These are phyloP conservation scores for Lates calcarifer DNA, from an alignment of 2,113 vertebrate genomes.

Conservation along the genomic window DNA sequence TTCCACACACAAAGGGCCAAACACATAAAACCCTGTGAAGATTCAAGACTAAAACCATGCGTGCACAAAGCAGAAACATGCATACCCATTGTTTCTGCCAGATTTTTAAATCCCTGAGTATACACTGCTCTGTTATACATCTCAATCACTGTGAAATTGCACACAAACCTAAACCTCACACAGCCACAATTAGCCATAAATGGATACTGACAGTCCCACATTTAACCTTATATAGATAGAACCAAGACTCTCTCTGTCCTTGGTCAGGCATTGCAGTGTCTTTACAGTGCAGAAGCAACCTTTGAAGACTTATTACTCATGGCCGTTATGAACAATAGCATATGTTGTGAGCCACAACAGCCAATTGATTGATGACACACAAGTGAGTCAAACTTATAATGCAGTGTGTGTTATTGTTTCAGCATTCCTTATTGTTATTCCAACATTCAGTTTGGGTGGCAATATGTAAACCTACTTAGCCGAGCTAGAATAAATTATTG, in stretches of 20 bases:
- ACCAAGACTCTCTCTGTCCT: constrained; percentile 31
- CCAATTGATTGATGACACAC: constrained; percentile 18
- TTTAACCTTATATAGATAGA: constrained; percentile 39
- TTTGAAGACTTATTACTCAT: constrained; percentile 31
- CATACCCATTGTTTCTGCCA: constrained; percentile 10
- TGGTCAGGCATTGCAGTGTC: constrained; percentile 22
- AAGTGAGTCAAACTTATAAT: constrained; percentile 6
- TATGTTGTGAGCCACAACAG: constrained; percentile 2
- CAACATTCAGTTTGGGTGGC: constrained; percentile 25
- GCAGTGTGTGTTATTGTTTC: constrained; percentile 23
- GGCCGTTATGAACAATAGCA: constrained; percentile 16
- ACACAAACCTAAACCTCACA: constrained; percentile 18
- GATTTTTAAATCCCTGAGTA: not conserved
- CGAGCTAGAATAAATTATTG: constrained; percentile 1
- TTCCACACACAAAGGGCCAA: constrained; percentile 29
- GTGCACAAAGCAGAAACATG: constrained; percentile 24
- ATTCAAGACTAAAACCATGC: constrained; percentile 11
- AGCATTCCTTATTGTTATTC: constrained; percentile 19
- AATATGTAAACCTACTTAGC: not conserved
- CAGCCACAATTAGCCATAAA: constrained; percentile 34
- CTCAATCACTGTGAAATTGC: constrained; percentile 32
- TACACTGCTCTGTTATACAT: constrained; percentile 1
- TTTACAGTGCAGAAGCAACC: constrained; percentile 10
- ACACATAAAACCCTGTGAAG: not conserved
- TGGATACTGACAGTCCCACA: constrained; percentile 31